phyloP scores from a whole-genome alignment of 2,888 invertebrate species.

The Charanyca ferruginea region DNA sequence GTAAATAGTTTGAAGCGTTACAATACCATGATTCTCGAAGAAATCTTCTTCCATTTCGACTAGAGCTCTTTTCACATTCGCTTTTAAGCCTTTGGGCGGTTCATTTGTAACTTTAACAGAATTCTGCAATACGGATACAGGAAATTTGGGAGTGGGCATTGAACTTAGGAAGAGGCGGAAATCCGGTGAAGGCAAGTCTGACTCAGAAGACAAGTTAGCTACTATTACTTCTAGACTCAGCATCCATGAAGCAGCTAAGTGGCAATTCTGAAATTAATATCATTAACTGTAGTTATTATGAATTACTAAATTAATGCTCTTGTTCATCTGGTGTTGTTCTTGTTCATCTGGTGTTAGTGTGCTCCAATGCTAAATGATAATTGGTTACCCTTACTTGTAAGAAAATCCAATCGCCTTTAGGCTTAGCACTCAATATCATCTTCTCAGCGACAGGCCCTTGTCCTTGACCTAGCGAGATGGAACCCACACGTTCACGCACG shows the following conservation, averaged over 20 bases:
- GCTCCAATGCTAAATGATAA: not conserved
- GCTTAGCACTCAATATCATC: conserved; percentile 93
- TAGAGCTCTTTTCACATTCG: conserved; percentile 96
- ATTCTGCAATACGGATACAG: conserved; percentile 97
- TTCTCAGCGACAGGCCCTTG: conserved; percentile 97
- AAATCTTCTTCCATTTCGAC: conserved; percentile 94
- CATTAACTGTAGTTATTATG: not conserved
- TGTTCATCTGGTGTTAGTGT: too few species aligned
- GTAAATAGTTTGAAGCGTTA: too few species aligned
- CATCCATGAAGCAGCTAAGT: conserved; percentile 98
- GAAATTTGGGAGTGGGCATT: conserved; percentile 96
- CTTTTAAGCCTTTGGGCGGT: conserved; percentile 97
- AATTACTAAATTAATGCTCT: too few species aligned
- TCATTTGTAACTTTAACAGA: conserved; percentile 98
- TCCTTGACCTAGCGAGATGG: conserved; percentile 97
- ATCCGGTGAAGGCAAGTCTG: conserved; percentile 92
- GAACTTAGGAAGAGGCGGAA: conserved; percentile 97
- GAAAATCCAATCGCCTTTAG: conserved; percentile 96
- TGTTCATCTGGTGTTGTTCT: too few species aligned
- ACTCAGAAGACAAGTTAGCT: conserved; percentile 93
- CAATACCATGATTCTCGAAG: conserved; percentile 94
- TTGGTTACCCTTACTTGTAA: conserved; percentile 92
- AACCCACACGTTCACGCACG: conserved; percentile 92
- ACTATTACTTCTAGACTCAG: conserved; percentile 95
- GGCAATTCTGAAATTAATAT: conserved; percentile 94